These are phyloP conservation scores for Cossypha caffra DNA, from an alignment of 2,797 vertebrate species.

Conservation along the genomic window DNA sequence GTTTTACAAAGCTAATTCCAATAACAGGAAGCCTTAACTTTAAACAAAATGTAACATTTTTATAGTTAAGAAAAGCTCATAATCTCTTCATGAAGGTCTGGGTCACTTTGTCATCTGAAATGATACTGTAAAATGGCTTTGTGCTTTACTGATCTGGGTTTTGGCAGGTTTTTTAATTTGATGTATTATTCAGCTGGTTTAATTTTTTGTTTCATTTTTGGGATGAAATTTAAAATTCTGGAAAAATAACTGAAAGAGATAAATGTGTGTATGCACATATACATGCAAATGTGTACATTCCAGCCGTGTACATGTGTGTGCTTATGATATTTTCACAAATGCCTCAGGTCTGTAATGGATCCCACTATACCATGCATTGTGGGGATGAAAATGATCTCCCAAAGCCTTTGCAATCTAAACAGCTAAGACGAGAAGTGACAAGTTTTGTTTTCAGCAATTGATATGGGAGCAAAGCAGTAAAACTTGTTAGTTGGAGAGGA, in stretches of 20 bases:
- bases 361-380: not conserved
- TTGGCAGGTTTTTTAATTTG: not conserved
- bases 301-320: fast-evolving
- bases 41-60: not conserved
- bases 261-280: not conserved
- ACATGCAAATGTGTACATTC: not conserved
- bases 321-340: not conserved
- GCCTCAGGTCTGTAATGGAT: not conserved
- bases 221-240: not conserved
- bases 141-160: not conserved
- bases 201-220: not conserved
- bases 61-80: not conserved
- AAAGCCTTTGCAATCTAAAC: not conserved
- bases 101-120: not conserved
- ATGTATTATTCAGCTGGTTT: not conserved
- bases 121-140: not conserved
- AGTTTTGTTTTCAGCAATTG: not conserved
- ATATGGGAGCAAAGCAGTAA: not conserved
- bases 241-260: not conserved
- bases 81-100: not conserved
- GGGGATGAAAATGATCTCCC: not conserved
- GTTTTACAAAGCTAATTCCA: not conserved
- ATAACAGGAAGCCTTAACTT: not conserved
- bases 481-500: not conserved
- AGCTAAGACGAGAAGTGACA: not conserved